These are phyloP conservation scores for Cistogaster globosa DNA, from an alignment of 2,888 invertebrate species.

Conservation along the genomic window DNA sequence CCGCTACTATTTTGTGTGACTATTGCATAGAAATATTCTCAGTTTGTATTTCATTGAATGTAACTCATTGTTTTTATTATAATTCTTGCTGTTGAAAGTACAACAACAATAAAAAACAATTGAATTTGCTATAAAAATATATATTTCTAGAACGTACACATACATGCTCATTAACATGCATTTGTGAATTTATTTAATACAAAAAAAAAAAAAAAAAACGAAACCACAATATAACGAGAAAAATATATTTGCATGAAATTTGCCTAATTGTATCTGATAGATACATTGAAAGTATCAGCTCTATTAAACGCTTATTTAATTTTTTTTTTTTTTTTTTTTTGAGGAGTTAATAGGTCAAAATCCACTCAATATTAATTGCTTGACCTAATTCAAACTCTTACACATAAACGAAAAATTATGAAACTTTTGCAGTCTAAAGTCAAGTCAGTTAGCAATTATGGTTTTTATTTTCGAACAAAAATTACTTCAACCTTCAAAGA, in stretches of 20 bases:
- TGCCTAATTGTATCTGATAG: slow-evolving; percentile 38
- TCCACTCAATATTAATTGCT: slow-evolving; percentile 1
- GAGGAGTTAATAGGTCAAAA: slow-evolving; percentile 11
- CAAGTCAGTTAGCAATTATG: slow-evolving; percentile 7
- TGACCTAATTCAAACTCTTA: slow-evolving; percentile 6
- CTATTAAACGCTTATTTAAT: not conserved
- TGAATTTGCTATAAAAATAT: slow-evolving; percentile 8
- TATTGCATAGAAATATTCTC: not conserved
- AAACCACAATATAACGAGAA: slow-evolving; percentile 10
- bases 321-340: not conserved
- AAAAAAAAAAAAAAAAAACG: slow-evolving; percentile 30
- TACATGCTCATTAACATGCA: not conserved
- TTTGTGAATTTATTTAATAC: slow-evolving; percentile 35
- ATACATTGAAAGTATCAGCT: slow-evolving; percentile 9
- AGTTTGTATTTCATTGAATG: slow-evolving; percentile 19
- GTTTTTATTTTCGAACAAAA: slow-evolving; percentile 6
- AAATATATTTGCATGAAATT: slow-evolving; percentile 39
- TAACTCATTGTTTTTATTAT: slow-evolving; percentile 36
- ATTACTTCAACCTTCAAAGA: slow-evolving; percentile 38
- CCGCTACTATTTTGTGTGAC: slow-evolving; percentile 45
- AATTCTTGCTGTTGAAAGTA: slow-evolving; percentile 26
- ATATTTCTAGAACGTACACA: not conserved
- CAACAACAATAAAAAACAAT: slow-evolving; percentile 14
- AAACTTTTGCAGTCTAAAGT: slow-evolving; percentile 4
- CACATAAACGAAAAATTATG: slow-evolving; percentile 2